Evolutionary conservation across 2,113 vertebrate genomes (phyloP).

Genomic region (Carlito syrichta): DNA sequence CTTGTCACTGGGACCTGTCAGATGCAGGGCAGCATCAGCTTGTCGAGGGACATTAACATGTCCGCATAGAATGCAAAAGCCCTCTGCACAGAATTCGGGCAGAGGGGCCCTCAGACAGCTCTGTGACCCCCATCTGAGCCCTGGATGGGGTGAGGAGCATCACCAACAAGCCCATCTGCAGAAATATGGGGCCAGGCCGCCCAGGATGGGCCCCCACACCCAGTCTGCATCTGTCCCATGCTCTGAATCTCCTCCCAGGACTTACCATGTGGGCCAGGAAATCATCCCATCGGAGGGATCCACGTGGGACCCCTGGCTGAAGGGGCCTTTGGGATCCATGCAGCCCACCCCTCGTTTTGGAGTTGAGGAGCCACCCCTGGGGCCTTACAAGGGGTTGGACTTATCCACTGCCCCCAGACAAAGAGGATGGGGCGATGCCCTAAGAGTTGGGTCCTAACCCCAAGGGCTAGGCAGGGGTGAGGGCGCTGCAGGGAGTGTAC

Average conservation of each 20-base stretch:
- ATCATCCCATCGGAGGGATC: background rate
- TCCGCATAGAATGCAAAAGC: rapidly evolving
- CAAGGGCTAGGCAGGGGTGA: background rate
- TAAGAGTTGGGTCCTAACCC: background rate
- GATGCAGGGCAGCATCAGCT: background rate
- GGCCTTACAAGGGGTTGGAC: background rate
- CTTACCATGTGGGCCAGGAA: background rate
- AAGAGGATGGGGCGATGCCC: background rate
- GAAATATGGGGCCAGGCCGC: background rate
- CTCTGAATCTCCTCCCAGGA: background rate
- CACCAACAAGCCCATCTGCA: background rate
- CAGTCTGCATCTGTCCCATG: background rate
- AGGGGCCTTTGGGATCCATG: rapidly evolving
- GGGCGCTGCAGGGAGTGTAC: background rate
- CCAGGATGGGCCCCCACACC: background rate
- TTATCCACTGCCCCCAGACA: background rate
- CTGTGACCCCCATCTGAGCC: background rate
- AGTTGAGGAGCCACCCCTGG: background rate
- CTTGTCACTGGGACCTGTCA: too few species aligned
- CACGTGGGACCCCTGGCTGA: too few species aligned
- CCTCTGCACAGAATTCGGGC: background rate
- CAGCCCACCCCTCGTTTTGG: background rate
- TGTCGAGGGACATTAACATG: rapidly evolving
- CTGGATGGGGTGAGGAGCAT: rapidly evolving
- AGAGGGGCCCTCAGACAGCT: background rate